Base-by-base conservation (phyloP, 2,888 invertebrate genomes). In the Julus scanicus region DNA sequence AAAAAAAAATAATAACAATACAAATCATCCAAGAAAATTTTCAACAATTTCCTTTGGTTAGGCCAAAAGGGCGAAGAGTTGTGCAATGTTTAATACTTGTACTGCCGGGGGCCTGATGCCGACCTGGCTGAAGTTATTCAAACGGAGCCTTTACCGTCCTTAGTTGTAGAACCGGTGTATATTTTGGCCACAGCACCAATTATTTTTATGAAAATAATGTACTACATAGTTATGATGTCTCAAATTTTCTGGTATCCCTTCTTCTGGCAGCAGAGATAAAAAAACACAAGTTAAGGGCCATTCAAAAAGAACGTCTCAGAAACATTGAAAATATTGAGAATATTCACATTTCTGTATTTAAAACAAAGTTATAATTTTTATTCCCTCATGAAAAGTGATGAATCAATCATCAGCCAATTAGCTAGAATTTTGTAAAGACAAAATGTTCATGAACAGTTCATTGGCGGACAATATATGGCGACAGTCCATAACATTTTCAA, bases 71-170 rank as follows among this genome's bases (percentile, higher is more conserved):
- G 63, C n/a, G 63, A 63, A n/a, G 63, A 3, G 11, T 63, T 63
- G 63, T n/a, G n/a, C 63, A 63, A 63, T 63, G 63, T 63, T 63
- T 63, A n/a, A 63, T 63, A 63, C 63, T 63, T n/a, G 63, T 63
- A 63, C n/a, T 63, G 63, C 63, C 63, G 63, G 63, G n/a, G 63
- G 63, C 63, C 11, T n/a, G 17, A 63, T n/a, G 63, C 63, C 63
- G 63, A 63, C 63, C 63, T 63, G n/a, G n/a, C 63, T 63, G n/a
- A 63, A 63, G 17, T 63, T 13, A 63, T 63, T 63, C 63, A 63
- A 63, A 63, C 17, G 3, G n/a, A 63, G 17, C n/a, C n/a, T 17
- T 17, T n/a, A 17, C 63, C 63, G 17, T 63, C 63, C 44, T 6
- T 44, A 63, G 63, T 63, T 63, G 63, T 53, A 53, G 63, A 63